A percentile compares a stretch with the other conserved stretches of the same genome.
Evolutionary conservation across 2,797 vertebrate genomes (phyloP).

Genomic region (Cuniculus paca): DNA sequence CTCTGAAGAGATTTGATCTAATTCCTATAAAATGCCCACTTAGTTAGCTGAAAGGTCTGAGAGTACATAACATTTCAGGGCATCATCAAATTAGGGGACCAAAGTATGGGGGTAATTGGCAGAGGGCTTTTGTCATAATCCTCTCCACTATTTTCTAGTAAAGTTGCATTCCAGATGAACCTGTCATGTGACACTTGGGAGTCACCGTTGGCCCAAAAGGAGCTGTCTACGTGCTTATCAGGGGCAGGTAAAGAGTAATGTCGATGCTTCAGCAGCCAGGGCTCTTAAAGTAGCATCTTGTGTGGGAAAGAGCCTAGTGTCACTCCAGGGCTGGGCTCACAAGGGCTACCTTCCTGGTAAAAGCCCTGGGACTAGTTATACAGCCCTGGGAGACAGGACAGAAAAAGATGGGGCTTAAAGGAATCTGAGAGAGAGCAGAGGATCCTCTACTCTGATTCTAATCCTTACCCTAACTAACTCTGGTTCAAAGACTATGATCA

Average conservation of each 20-base stretch:
- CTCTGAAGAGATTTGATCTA: constrained; percentile 34
- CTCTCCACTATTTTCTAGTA: constrained; percentile 46
- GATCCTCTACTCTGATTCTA: background rate
- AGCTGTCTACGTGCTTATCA: background rate
- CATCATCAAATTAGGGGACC: constrained; percentile 60
- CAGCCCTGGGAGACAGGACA: background rate
- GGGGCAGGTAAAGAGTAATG: constrained; percentile 49
- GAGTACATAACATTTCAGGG: constrained; percentile 65
- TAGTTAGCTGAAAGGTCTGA: constrained; percentile 59
- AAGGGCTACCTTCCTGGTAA: constrained; percentile 21
- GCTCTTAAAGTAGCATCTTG: constrained; percentile 1
- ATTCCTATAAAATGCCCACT: constrained; percentile 1
- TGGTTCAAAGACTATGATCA: background rate
- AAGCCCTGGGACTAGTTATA: background rate
- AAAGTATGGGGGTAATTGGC: constrained; percentile 49
- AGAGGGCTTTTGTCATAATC: constrained; percentile 56
- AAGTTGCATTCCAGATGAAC: constrained; percentile 55
- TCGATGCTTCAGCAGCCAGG: constrained; percentile 26
- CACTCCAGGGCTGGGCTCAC: background rate
- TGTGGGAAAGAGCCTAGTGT: background rate
- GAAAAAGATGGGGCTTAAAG: background rate
- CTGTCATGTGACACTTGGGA: constrained; percentile 45
- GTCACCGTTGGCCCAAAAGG: constrained; percentile 63
- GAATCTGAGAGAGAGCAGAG: constrained; percentile 13
- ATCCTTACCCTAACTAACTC: background rate